These are phyloP conservation scores for Oscheius myriophilus DNA, from an alignment of 2,888 invertebrate genomes.

Conservation along the genomic window DNA sequence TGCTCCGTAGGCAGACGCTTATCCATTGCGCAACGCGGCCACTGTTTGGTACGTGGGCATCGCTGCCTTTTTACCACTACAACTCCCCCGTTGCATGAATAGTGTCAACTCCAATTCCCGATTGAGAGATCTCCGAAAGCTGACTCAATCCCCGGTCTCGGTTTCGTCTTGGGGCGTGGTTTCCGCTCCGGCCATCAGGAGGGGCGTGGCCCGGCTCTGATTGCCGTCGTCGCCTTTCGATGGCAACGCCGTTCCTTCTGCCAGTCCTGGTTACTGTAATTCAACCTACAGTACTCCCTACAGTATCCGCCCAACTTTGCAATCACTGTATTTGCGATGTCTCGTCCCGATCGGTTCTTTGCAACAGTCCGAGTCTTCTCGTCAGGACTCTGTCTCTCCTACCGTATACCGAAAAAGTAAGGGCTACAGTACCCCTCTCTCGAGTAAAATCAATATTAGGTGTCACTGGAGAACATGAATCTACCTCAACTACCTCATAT, in stretches of 20 bases:
- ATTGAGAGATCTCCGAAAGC: no score
- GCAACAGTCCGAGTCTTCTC: slow-evolving; percentile 43
- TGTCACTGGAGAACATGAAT: slow-evolving; percentile 26
- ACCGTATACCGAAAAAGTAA: slow-evolving; percentile 30
- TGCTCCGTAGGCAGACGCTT: slow-evolving; percentile 71
- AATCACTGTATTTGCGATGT: slow-evolving; percentile 51
- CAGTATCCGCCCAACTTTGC: slow-evolving; percentile 39
- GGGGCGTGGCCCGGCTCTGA: slow-evolving; percentile 3
- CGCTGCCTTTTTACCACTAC: no score
- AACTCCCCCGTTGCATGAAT: no score
- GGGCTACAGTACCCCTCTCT: neutral
- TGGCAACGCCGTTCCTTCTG: slow-evolving; percentile 21
- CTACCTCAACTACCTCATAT: slow-evolving; percentile 65
- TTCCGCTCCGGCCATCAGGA: no score
- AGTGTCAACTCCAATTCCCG: no score
- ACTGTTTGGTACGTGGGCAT: no score
- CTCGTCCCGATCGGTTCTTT: slow-evolving; percentile 37
- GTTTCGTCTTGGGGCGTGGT: no score
- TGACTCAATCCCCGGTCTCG: no score
- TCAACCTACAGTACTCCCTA: slow-evolving; percentile 23
- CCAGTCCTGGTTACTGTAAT: slow-evolving; percentile 24
- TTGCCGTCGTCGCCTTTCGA: neutral
- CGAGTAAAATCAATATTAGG: neutral
- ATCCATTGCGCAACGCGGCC: no score
- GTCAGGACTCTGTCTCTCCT: slow-evolving; percentile 49